Evolutionary conservation across 2,797 vertebrate genomes (phyloP).

Genomic region (Gymnopithys bicolor): DNA sequence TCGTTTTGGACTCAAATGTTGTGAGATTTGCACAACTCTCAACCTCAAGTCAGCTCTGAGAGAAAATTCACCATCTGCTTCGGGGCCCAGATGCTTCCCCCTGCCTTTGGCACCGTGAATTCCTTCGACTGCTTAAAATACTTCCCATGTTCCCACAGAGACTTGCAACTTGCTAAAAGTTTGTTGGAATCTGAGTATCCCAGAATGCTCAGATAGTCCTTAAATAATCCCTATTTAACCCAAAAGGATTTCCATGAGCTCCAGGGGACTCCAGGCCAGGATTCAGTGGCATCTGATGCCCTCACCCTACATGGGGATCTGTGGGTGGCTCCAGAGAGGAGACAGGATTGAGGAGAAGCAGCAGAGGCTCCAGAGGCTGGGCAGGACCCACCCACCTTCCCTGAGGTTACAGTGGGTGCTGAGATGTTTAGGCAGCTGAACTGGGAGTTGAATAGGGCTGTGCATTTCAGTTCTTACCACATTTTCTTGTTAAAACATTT

Average conservation of each 20-base stretch:
- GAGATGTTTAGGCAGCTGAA: neutral
- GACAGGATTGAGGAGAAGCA: neutral
- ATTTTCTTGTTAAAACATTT: neutral
- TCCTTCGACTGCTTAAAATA: conserved; percentile 29
- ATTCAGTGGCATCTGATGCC: neutral
- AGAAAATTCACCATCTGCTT: conserved; percentile 16
- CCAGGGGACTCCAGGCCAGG: neutral
- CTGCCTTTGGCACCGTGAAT: neutral
- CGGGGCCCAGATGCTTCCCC: conserved; percentile 15
- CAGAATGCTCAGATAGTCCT: neutral
- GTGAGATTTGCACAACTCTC: conserved; percentile 35
- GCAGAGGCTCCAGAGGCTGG: neutral
- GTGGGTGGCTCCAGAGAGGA: neutral
- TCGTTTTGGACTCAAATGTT: neutral
- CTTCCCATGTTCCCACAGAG: neutral
- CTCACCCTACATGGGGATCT: neutral
- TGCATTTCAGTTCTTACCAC: neutral
- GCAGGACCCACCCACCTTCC: neutral
- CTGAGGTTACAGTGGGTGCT: neutral
- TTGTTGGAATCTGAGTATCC: neutral
- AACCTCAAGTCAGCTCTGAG: neutral
- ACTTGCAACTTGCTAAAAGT: neutral
- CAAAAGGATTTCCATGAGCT: neutral
- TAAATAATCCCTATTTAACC: neutral
- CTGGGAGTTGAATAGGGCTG: neutral